These are phyloP conservation scores for Diorhabda carinulata DNA, from an alignment of 1,140 invertebrate species.

Conservation along the genomic window DNA sequence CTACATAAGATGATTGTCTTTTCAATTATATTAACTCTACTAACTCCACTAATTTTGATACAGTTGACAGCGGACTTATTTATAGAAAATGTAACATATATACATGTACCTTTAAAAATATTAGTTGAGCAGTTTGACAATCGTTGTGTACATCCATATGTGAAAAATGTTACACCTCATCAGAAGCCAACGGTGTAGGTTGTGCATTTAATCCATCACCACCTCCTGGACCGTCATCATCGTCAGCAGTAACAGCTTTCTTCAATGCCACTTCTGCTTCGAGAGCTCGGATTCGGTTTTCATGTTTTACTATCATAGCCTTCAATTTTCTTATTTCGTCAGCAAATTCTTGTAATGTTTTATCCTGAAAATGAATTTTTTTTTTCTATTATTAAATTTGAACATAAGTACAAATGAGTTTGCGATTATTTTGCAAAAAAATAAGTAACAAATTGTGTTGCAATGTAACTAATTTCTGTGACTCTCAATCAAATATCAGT, in stretches of 20 bases:
- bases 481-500: too few relatives aligned
- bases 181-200: slow-evolving; percentile 32
- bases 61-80: too few relatives aligned
- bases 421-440: too few relatives aligned
- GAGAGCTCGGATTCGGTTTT: slow-evolving; percentile 76
- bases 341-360: slow-evolving; percentile 74
- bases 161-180: slow-evolving; percentile 37
- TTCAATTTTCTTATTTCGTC: slow-evolving; percentile 88
- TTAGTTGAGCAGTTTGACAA: slow-evolving; percentile 19
- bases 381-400: too few relatives aligned
- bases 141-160: slow-evolving; percentile 2
- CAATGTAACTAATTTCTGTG: too few relatives aligned
- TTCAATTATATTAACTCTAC: too few relatives aligned
- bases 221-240: slow-evolving; percentile 41
- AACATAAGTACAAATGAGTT: too few relatives aligned
- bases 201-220: slow-evolving; percentile 40
- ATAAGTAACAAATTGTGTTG: too few relatives aligned
- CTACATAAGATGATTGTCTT: too few relatives aligned
- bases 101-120: slow-evolving; percentile 20
- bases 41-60: too few relatives aligned
- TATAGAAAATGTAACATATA: too few relatives aligned
- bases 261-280: slow-evolving; percentile 58
- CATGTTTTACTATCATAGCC: slow-evolving; percentile 90
- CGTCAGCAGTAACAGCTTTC: slow-evolving; percentile 41
- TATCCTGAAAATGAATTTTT: slow-evolving; percentile 48